These are phyloP conservation scores for Furcula furcula DNA, from an alignment of 2,888 invertebrate genomes.

Conservation along the genomic window DNA sequence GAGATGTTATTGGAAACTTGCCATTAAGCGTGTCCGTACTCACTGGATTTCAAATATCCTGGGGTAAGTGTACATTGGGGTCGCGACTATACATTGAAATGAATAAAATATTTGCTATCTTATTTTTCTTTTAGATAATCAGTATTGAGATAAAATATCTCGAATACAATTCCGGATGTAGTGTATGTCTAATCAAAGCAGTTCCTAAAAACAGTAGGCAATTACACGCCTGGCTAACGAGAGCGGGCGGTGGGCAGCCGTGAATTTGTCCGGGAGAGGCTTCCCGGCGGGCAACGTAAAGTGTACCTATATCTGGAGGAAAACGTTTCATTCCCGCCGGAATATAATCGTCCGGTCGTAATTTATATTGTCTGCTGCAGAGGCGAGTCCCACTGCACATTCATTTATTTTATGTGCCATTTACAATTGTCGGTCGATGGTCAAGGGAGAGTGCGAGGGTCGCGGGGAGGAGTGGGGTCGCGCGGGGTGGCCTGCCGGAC, in stretches of 20 bases:
- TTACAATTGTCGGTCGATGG: constrained; percentile 83
- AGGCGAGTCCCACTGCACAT: constrained; percentile 82
- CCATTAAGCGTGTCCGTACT: constrained; percentile 48
- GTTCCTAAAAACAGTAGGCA: constrained; percentile 58
- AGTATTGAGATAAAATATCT: too few species aligned
- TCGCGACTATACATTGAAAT: too few species aligned
- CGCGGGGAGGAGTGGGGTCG: constrained; percentile 42
- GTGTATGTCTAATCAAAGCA: constrained; percentile 50
- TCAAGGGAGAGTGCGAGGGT: constrained; percentile 74
- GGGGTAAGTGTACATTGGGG: too few species aligned
- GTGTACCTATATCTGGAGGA: constrained; percentile 76
- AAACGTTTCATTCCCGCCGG: constrained; percentile 79
- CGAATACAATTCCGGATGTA: neutral
- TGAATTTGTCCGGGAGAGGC: constrained; percentile 45
- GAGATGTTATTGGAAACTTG: constrained; percentile 73
- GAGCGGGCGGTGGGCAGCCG: constrained; percentile 45
- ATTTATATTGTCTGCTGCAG: constrained; percentile 83
- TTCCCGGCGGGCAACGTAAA: constrained; percentile 55
- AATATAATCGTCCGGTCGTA: constrained; percentile 83
- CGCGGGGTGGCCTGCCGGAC: constrained; percentile 44
- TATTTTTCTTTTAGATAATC: too few species aligned
- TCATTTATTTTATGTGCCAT: constrained; percentile 84
- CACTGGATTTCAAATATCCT: constrained; percentile 12
- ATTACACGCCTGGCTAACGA: constrained; percentile 67
- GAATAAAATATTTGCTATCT: too few species aligned